phyloP scores from a whole-genome alignment of 2,113 vertebrate genomes.

The Lophotis ruficrista region DNA sequence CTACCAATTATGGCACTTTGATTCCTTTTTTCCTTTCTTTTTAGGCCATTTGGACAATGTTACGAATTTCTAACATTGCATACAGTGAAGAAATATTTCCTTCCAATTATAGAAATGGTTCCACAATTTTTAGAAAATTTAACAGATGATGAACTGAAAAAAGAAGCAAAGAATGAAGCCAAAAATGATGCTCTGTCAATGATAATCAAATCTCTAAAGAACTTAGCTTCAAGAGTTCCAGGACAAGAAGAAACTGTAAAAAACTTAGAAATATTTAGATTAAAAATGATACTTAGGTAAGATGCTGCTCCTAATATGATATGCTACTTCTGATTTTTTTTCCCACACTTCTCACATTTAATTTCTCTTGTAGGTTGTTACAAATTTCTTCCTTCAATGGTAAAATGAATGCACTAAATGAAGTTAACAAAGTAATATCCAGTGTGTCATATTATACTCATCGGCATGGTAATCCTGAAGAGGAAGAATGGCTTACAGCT shows the following conservation, averaged over 20 bases:
- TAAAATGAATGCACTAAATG: constrained; percentile 99
- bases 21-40: constrained; percentile 28
- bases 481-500: constrained; percentile 98
- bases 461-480: constrained; percentile 95
- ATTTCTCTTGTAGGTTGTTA: constrained; percentile 87
- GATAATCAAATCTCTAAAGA: constrained; percentile 99
- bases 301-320: constrained; percentile 32
- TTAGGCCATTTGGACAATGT: constrained; percentile 98
- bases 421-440: constrained; percentile 99
- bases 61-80: constrained; percentile 99
- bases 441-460: constrained; percentile 99
- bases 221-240: constrained; percentile 96
- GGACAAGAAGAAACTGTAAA: constrained; percentile 99
- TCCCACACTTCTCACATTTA: constrained; percentile 12
- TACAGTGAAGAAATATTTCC: constrained; percentile 99
- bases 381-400: constrained; percentile 99
- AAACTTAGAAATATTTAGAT: constrained; percentile 99
- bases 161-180: constrained; percentile 99
- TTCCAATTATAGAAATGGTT: constrained; percentile 99
- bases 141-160: constrained; percentile 99
- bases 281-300: constrained; percentile 99
- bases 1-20: background rate
- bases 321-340: background rate
- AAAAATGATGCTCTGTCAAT: constrained; percentile 99
- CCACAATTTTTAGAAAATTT: constrained; percentile 99